Evolutionary conservation across 2,797 vertebrate species (phyloP).

Genomic region (Enteromius thamalakanensis): DNA sequence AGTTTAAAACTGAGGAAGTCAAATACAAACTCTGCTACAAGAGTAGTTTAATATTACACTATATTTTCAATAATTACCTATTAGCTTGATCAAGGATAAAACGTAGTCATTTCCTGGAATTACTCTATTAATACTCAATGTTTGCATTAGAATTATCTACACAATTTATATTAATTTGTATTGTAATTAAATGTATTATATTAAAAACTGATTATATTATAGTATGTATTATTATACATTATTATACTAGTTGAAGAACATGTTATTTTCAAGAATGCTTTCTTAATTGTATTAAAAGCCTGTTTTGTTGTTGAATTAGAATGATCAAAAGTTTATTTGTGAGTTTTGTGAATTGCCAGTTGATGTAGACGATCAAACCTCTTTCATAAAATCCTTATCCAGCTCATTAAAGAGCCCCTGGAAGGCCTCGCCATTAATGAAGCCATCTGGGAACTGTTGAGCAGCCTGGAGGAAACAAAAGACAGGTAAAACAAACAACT

Average conservation of each 20-base stretch:
- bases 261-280: neutral
- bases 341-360: neutral
- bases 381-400: constrained; percentile 85
- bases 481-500: neutral
- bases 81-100: neutral
- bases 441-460: constrained; percentile 65
- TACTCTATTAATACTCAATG: neutral
- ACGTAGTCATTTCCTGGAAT: neutral
- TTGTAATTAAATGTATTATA: neutral
- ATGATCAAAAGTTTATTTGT: neutral
- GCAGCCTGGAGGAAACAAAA: constrained; percentile 72
- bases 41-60: neutral
- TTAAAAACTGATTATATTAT: neutral
- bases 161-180: neutral
- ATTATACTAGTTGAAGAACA: neutral
- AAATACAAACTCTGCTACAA: neutral
- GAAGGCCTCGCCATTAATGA: constrained; percentile 80
- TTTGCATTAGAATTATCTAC: neutral
- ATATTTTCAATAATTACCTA: neutral
- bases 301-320: neutral
- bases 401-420: constrained; percentile 88
- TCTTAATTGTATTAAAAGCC: neutral
- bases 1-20: neutral
- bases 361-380: constrained; percentile 73
- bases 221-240: neutral